Percentiles rank a stretch among this genome's conserved stretches.
phyloP scores from a whole-genome alignment of 92 coral and sea anemone species.

The Muricea muricata region DNA sequence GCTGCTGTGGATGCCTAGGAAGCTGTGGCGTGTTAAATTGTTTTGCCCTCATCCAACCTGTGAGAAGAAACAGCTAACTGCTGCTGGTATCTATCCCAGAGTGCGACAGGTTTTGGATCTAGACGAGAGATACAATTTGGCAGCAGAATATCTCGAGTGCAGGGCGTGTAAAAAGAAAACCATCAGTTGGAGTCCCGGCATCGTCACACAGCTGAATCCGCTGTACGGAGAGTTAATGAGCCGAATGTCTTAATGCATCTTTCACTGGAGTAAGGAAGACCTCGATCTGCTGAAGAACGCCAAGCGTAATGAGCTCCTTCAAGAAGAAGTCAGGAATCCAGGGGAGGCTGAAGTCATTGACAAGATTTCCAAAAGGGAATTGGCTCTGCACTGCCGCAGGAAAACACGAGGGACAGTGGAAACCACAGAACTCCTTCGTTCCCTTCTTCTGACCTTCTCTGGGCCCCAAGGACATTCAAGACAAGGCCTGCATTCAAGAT shows the following conservation, averaged over 20 bases:
- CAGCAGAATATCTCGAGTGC: conserved; percentile 36
- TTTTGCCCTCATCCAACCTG: conserved; percentile 29
- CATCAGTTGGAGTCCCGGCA: conserved; percentile 68
- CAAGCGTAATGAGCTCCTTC: conserved; percentile 17
- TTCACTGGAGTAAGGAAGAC: conserved; percentile 54
- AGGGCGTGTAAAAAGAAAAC: background rate
- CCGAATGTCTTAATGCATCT: conserved; percentile 63
- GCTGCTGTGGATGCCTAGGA: conserved; percentile 74
- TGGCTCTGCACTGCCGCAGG: conserved; percentile 64
- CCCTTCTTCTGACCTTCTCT: conserved; percentile 17
- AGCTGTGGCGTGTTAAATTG: conserved; percentile 62
- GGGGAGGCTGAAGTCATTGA: conserved; percentile 51
- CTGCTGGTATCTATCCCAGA: conserved; percentile 36
- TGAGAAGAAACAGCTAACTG: background rate
- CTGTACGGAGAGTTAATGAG: conserved; percentile 58
- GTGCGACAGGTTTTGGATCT: conserved; percentile 36
- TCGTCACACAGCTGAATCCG: conserved; percentile 64
- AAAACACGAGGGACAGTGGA: conserved; percentile 52
- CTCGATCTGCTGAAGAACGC: conserved; percentile 37
- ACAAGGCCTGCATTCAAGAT: too few relatives aligned
- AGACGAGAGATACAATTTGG: conserved; percentile 22
- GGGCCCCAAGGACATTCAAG: too few relatives aligned
- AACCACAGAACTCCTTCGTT: conserved; percentile 32
- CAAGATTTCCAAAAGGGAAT: conserved; percentile 44
- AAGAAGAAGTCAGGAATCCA: background rate